Evolutionary conservation across 1,140 invertebrate species (phyloP).

Genomic region (Idris sp.): DNA sequence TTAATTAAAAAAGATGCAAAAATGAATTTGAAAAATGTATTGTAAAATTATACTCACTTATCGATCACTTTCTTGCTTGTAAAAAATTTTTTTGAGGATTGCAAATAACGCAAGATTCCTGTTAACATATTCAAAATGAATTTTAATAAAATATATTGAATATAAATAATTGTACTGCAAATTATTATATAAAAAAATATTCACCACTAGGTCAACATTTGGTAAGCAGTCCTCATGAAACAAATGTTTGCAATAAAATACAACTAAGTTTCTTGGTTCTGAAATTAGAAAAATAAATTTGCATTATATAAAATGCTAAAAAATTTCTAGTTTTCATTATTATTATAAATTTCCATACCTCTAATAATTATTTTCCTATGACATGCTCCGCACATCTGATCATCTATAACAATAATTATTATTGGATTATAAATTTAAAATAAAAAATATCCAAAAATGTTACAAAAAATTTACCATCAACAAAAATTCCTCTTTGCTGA

Average conservation of each 20-base stretch:
- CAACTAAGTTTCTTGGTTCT: slow-evolving; percentile 85
- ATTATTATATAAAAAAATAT: slow-evolving; percentile 27
- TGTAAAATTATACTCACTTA: slow-evolving; percentile 28
- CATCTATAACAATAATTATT: slow-evolving; percentile 25
- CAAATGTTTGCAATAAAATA: slow-evolving; percentile 93
- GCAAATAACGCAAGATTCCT: slow-evolving; percentile 81
- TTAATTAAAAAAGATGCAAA: not conserved
- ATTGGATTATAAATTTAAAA: slow-evolving; percentile 32
- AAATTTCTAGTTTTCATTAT: no score
- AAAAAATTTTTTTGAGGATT: slow-evolving; percentile 77
- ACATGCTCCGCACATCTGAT: slow-evolving; percentile 79
- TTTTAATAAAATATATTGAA: no score
- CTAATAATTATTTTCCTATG: slow-evolving; percentile 84
- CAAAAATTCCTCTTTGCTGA: slow-evolving; percentile 87
- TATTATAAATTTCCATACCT: no score
- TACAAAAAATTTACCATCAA: slow-evolving; percentile 82
- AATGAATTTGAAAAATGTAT: not conserved
- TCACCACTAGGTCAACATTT: slow-evolving; percentile 71
- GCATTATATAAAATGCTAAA: slow-evolving; percentile 34
- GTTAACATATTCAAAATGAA: slow-evolving; percentile 6
- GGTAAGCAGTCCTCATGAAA: slow-evolving; percentile 91
- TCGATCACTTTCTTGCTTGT: slow-evolving; percentile 67
- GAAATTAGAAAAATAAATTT: slow-evolving; percentile 63
- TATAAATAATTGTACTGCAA: slow-evolving; percentile 5
- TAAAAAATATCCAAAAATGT: not conserved